Base-by-base conservation (phyloP, 2,113 vertebrate genomes). In the Ciconia stormi region DNA sequence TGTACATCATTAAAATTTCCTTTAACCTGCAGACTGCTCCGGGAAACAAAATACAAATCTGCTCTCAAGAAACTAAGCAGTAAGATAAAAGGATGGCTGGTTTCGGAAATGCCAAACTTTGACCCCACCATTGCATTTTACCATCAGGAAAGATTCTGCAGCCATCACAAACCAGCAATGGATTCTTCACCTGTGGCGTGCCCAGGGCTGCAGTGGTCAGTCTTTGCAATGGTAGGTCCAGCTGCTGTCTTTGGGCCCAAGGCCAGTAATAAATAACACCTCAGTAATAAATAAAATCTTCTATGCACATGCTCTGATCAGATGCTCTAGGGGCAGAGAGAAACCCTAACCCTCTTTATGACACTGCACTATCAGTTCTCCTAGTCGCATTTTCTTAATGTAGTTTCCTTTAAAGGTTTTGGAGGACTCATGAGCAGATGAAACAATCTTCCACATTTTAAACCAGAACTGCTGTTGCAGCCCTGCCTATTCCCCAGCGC, bases 141-240 rank as follows among this genome's bases (percentile, higher is more conserved):
- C 66, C 55, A 4, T 21, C 40, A 32, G 62, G 72, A 80, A 38
- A 22, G 65, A 30, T 32, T 32, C 73, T 74, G 69, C 22, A 8
- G 42, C 55, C 32, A 1, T 3, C 65, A 25, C 61, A 42, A 17
- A 23, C 3, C 17, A 50, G 81, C 61, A 34, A 2, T 0, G 38
- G 27, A 11, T 38, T 13, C 66, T 9, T 38, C 55, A 10, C 6
- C 73, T 2, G 6, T 2, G 55, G 26, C 2, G 1, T 2, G 21
- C 29, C 42, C 52, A 9, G 0, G 10, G 59, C 61, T 34, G 59
- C 19, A 36, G 74, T 3, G 3, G 2, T 44, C 50, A 11, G 6
- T 9, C 34, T 21, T 13, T 0, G 0, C 67, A 46, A 0, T 0
- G n/a, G 38, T 5, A 32, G 82, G 62, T 81, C 44, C 62, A 38